Base-by-base conservation (phyloP, 2,797 vertebrate species). In the Acrossocheilus fasciatus region DNA sequence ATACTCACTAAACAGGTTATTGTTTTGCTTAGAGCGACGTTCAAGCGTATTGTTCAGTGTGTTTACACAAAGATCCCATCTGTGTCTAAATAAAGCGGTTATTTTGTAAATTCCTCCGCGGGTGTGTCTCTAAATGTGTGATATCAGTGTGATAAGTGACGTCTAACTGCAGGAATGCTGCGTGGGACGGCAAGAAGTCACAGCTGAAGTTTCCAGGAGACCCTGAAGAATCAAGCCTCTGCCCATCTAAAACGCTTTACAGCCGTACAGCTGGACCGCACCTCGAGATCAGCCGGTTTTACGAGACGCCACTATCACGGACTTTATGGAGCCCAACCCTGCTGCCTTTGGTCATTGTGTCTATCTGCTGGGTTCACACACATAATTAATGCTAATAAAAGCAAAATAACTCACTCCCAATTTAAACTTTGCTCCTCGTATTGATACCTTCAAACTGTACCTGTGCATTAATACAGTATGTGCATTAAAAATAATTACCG, bases 301-400 rank as follows among this genome's bases (percentile, higher is more conserved):
- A 52, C 62, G 0, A 75, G 26, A 34, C 47, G 6, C 72, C 39
- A 14, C 43, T 26, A 47, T 74, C 70, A 34, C 6, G 14, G 6
- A 0, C 26, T n/a, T 43, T 17, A 47, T 17, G 8, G 26, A 81
- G 79, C 79, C 79, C 79, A 81, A 17, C 79, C 79, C 43, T 81
- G 76, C 23, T 17, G 52, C 6, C 11, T 15, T 26, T 2, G 23
- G 36, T 4, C 76, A 59, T 5, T 26, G 0, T 17, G 34, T 17
- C 52, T 0, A 11, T 50, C 45, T 4, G 18, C 70, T 0, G 70
- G 39, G 9, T 3, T 47, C 2, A 26, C 57, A n/a, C 12, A n/a
- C 12, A 6, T 8, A 26, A 14, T 57, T 14, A 62, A 10, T 43
- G 36, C 14, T 17, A n/a, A 26, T 10, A 26, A 11, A 78, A 1